Evolutionary conservation across 2,113 vertebrate species (phyloP), one percentile per base, ranked within the genome.

Genomic region (Tupaia tana): DNA sequence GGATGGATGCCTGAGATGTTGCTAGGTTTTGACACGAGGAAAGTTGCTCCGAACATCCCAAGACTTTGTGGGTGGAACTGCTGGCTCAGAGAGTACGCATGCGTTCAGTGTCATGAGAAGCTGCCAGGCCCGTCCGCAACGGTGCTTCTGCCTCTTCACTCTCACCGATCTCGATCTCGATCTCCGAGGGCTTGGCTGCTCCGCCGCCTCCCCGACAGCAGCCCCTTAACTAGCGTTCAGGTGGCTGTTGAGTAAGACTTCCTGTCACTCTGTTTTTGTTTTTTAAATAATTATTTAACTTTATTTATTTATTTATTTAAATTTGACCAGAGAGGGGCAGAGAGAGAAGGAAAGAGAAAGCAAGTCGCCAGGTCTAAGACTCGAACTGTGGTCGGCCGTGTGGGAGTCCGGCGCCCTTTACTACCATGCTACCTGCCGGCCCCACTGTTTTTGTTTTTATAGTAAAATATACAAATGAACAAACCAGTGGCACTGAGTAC

Each of bases 121-220:
- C 9, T 2, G 34, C 18, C 63, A 61, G 54, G 9, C 58, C 59
- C 58, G 25, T 24, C 7, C 29, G 64, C 0, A 19, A 43, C 3
- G 31, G 54, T n/a, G 61, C 27, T 14, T 3, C 18, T 1, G 11
- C 25, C 20, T 2, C 19, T 22, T 25, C 22, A 3, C 31, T 4
- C 1, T 10, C 3, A 11, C 7, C 13, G 2, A 6, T 7, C n/a
- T n/a, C n/a, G n/a, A n/a, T n/a, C n/a, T n/a, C n/a, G 7, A 11
- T 20, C n/a, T 25, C 7, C 0, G 75, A 22, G 59, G 4, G 34
- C 19, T n/a, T 6, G 31, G 70, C 0, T 0, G 31, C 16, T 10
- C 3, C 5, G 0, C 8, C 1, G 0, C 56, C 24, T 8, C 19
- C 3, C 61, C 16, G 6, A 20, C 0, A 9, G 7, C 34, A 1